Base-by-base conservation (phyloP, 1,140 invertebrate genomes). In the Cyclargus thomasi region DNA sequence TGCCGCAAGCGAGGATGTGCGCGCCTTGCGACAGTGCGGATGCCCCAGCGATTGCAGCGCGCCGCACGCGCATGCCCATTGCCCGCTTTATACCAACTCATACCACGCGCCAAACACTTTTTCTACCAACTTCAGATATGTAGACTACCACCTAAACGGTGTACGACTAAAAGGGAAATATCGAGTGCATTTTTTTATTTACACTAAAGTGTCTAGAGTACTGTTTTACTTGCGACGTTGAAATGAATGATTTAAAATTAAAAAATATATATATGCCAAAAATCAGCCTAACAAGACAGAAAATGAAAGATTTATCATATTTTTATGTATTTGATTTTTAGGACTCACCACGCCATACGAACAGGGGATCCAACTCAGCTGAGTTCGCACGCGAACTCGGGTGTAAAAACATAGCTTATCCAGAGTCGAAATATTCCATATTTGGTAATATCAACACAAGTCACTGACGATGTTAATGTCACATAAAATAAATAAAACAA, bases 391-490 rank as follows among this genome's bases (percentile, higher is more conserved):
- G 86, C 62, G 87, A 85, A 70, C 87, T 90, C 64, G 87, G 86
- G 67, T 88, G 83, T 70, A 90, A 79, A 77, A 90, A 90, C 87
- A 90, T 90, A 81, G 67, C 76, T 90, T 85, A 90, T 77, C 87
- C 87, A 74, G 80, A 90, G 78, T 90, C 87, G 77, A 84, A 73
- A 70, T 74, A 73, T 74, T 77, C 80, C 87, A 90, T 90, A 80
- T 85, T 90, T 82, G 68, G 68, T 62, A 47, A 70, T 67, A 70
- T 63, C 69, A 64, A 65, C 62, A 74, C 71, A 67, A 68, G 16
- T 64, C 47, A 59, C 47, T 59, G 62, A 21, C 23, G 39, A 64
- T 14, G 3, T 16, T 11, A 11, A 47, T 8, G 10, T 16, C 39
- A 47, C 39, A 14, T 47, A 47, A 47, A 47, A 47, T 47, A 8